phyloP scores from a whole-genome alignment of 2,888 invertebrate species.

The Brassicogethes aeneus region DNA sequence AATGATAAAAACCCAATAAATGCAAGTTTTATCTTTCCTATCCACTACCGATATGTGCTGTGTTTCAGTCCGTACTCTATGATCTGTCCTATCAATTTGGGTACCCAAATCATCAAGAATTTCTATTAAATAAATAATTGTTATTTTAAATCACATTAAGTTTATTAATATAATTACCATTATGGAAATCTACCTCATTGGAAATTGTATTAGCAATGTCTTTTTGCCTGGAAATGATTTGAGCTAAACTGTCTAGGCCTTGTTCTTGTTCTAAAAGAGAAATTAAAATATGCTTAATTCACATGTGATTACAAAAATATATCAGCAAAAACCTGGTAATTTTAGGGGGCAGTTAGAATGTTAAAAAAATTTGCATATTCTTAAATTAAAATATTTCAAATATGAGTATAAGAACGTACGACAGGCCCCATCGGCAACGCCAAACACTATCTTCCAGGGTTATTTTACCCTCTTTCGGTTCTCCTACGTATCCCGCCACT shows the following conservation, averaged over 20 bases:
- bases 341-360: too few species aligned
- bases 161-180: constrained; percentile 47
- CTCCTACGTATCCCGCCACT: too few species aligned
- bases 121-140: constrained; percentile 42
- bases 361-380: too few species aligned
- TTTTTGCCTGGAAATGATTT: constrained; percentile 68
- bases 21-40: constrained; percentile 61
- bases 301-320: constrained; percentile 1
- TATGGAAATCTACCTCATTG: constrained; percentile 67
- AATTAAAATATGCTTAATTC: constrained; percentile 3
- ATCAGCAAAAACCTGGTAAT: too few species aligned
- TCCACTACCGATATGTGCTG: constrained; percentile 54
- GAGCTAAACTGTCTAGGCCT: constrained; percentile 64
- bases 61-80: constrained; percentile 59
- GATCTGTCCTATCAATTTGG: constrained; percentile 61
- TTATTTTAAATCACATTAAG: not conserved
- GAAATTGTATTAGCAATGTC: constrained; percentile 65
- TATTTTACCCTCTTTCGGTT: too few species aligned
- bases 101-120: constrained; percentile 68
- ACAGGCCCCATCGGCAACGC: too few species aligned
- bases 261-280: constrained; percentile 58
- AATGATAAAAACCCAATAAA: constrained; percentile 66
- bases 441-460: too few species aligned
- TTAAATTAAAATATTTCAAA: too few species aligned
- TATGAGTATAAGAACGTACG: too few species aligned